These are phyloP conservation scores for Sinocyclocheilus grahami DNA, from an alignment of 2,113 vertebrate genomes.

Conservation along the genomic window DNA sequence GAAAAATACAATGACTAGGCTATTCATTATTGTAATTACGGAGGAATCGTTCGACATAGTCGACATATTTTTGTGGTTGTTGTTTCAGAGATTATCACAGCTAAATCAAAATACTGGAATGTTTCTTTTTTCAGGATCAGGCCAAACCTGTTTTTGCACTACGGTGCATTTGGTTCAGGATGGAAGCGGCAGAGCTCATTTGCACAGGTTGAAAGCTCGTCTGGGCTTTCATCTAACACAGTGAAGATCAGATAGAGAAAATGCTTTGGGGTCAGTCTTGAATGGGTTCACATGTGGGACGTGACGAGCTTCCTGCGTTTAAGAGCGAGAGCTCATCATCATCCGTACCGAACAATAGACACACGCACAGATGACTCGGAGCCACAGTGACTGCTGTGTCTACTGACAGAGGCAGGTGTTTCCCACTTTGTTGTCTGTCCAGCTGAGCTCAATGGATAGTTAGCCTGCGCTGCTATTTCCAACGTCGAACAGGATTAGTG, in stretches of 20 bases:
- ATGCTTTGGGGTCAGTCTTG: background rate
- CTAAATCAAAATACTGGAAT: slow-evolving; percentile 3
- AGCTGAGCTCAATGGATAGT: slow-evolving; percentile 45
- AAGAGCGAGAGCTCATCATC: slow-evolving; percentile 58
- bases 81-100: background rate
- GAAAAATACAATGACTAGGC: background rate
- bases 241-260: slow-evolving; percentile 30
- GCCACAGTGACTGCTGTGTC: slow-evolving; percentile 36
- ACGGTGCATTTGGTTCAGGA: background rate
- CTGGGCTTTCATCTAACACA: background rate
- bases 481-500: slow-evolving; percentile 51
- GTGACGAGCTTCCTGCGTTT: slow-evolving; percentile 48
- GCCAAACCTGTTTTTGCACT: slow-evolving; percentile 3
- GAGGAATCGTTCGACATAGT: background rate
- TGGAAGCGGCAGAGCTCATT: background rate
- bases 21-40: slow-evolving; percentile 1
- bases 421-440: slow-evolving; percentile 60
- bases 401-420: slow-evolving; percentile 70
- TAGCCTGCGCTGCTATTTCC: slow-evolving; percentile 55
- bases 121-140: background rate
- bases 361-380: slow-evolving; percentile 27
- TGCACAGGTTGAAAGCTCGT: background rate
- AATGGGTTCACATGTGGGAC: slow-evolving; percentile 2
- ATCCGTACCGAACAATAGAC: slow-evolving; percentile 52
- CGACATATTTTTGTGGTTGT: background rate